Evolutionary conservation across 2,113 vertebrate species (phyloP).

Genomic region (Sinosuthora webbiana): DNA sequence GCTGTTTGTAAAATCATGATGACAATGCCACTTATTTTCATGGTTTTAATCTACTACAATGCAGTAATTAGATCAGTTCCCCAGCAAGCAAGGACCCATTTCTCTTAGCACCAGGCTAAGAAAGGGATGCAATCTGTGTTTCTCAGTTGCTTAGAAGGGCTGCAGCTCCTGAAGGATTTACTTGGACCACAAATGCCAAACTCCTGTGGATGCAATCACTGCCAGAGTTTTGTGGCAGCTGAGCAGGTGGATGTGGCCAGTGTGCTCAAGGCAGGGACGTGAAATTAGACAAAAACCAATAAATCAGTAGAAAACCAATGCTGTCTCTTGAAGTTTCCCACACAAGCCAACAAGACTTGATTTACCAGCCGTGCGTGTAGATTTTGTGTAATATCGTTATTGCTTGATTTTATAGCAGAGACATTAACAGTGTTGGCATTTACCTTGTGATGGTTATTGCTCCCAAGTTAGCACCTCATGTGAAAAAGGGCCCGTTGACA

Average conservation of each 20-base stretch:
- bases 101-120: neutral
- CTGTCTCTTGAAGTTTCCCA: neutral
- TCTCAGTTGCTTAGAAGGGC: neutral
- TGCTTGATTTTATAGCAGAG: neutral
- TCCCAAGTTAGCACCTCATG: neutral
- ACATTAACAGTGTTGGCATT: neutral
- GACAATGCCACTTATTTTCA: neutral
- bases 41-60: neutral
- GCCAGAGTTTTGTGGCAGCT: neutral
- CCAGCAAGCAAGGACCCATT: neutral
- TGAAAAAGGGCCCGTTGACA: neutral
- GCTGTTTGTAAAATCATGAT: neutral
- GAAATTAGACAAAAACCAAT: neutral
- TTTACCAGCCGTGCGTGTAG: neutral
- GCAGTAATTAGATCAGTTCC: neutral
- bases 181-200: neutral
- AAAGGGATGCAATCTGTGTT: neutral
- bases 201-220: neutral
- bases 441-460: neutral
- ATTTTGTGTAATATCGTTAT: neutral
- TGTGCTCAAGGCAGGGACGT: neutral
- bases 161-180: neutral
- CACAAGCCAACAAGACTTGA: neutral
- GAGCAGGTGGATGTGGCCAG: neutral
- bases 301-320: neutral